These are phyloP conservation scores for Thamnaconus septentrionalis DNA, from an alignment of 2,113 vertebrate species.

Conservation along the genomic window DNA sequence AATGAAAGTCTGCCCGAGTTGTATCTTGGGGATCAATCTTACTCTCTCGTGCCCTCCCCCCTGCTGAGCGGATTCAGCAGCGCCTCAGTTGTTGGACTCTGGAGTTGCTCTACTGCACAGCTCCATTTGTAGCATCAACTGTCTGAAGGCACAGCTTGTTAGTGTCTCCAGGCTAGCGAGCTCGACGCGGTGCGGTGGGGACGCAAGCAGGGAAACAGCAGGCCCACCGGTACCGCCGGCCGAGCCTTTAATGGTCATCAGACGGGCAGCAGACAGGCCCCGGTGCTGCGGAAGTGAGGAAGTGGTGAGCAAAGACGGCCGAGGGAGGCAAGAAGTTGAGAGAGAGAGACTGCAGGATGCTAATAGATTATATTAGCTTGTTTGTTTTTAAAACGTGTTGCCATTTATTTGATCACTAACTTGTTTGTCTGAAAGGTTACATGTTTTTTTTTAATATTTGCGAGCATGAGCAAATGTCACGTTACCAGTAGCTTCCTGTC, in stretches of 20 bases:
- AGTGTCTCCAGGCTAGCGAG: slow-evolving; percentile 55
- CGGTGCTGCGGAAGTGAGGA: slow-evolving; percentile 10
- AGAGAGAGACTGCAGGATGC: too few relatives aligned
- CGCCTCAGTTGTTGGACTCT: slow-evolving; percentile 47
- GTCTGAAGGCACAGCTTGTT: slow-evolving; percentile 69
- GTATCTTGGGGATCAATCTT: slow-evolving; percentile 19
- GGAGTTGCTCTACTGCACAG: slow-evolving; percentile 54
- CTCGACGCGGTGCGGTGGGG: slow-evolving; percentile 32
- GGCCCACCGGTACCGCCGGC: slow-evolving; percentile 42
- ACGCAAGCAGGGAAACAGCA: slow-evolving; percentile 46
- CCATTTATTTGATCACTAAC: too few relatives aligned
- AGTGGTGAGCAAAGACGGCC: background rate
- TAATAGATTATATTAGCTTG: too few relatives aligned
- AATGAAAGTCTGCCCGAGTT: background rate
- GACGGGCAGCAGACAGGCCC: slow-evolving; percentile 44
- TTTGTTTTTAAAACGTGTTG: too few relatives aligned
- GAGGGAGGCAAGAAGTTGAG: background rate
- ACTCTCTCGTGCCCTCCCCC: slow-evolving; percentile 3
- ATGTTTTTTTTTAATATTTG: too few relatives aligned
- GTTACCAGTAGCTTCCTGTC: too few relatives aligned
- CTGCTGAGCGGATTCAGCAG: slow-evolving; percentile 34
- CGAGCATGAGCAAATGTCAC: too few relatives aligned
- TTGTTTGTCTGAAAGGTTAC: too few relatives aligned
- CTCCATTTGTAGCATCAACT: slow-evolving; percentile 68
- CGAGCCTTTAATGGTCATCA: slow-evolving; percentile 58